phyloP scores from a whole-genome alignment of 2,888 invertebrate genomes.

The Drosophila mettleri region DNA sequence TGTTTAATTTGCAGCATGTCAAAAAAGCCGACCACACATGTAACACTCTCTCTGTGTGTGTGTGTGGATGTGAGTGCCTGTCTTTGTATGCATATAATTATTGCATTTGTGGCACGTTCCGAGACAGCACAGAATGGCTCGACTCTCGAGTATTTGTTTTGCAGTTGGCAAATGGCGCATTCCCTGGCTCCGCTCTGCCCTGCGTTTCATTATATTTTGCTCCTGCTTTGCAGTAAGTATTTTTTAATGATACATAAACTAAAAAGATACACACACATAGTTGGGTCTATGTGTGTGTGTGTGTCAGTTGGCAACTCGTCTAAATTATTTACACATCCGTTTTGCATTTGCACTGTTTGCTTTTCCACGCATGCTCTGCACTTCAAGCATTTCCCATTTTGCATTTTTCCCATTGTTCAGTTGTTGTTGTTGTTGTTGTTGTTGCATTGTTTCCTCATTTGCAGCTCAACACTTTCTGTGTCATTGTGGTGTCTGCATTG shows the following conservation, averaged over 20 bases:
- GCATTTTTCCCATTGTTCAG: constrained; percentile 40
- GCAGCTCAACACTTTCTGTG: constrained; percentile 77
- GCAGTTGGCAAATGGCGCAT: constrained; percentile 77
- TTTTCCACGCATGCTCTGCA: constrained; percentile 65
- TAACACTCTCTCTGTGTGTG: constrained; percentile 31
- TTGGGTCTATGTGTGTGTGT: constrained; percentile 22
- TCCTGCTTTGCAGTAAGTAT: constrained; percentile 62
- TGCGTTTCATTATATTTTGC: constrained; percentile 58
- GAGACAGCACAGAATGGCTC: constrained; percentile 31
- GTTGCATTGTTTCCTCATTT: constrained; percentile 76
- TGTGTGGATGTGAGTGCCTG: constrained; percentile 38
- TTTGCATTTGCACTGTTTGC: constrained; percentile 72
- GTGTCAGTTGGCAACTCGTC: constrained; percentile 67
- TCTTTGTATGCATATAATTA: constrained; percentile 78
- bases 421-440: constrained; percentile 25
- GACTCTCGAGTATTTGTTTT: constrained; percentile 61
- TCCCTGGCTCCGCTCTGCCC: constrained; percentile 49
- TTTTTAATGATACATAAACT: constrained; percentile 81
- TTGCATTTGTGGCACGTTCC: constrained; percentile 79
- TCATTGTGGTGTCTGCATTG: constrained; percentile 72
- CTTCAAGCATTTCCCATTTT: constrained; percentile 63
- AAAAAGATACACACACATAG: constrained; percentile 72
- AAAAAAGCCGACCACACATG: constrained; percentile 61
- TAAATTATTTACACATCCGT: constrained; percentile 81
- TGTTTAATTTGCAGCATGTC: constrained; percentile 80